These are phyloP conservation scores for Bostrychus sinensis DNA, from an alignment of 2,113 vertebrate genomes.

Conservation along the genomic window DNA sequence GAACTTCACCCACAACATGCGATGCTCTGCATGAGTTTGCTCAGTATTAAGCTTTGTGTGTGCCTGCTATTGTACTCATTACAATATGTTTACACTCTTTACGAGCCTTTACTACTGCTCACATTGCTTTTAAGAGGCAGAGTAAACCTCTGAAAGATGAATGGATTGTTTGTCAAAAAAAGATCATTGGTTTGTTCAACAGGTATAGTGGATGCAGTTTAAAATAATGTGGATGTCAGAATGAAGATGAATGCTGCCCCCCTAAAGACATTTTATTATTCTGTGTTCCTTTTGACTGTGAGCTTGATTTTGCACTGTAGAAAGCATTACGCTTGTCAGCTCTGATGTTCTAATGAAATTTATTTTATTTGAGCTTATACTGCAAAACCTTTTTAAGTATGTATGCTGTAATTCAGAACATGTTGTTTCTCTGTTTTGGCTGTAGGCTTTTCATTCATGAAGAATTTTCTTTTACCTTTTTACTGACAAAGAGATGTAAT, in stretches of 20 bases:
- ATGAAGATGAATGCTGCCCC: conserved; percentile 32
- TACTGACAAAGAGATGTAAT: neutral
- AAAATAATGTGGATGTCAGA: conserved; percentile 22
- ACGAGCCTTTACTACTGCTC: conserved; percentile 45
- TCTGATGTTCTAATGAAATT: conserved; percentile 7
- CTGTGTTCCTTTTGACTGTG: conserved; percentile 28
- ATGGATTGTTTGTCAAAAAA: neutral
- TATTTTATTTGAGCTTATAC: conserved; percentile 28
- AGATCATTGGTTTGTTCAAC: no score
- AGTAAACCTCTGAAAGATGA: conserved; percentile 10
- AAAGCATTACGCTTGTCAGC: conserved; percentile 17
- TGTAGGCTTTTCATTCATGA: conserved; percentile 11
- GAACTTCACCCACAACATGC: conserved; percentile 54
- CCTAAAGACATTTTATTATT: conserved; percentile 19
- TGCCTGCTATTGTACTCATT: conserved; percentile 72
- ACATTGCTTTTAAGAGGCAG: conserved; percentile 38
- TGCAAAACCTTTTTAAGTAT: conserved; percentile 13
- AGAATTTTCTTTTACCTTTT: conserved; percentile 7
- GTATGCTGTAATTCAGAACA: conserved; percentile 12
- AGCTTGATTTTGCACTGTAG: conserved; percentile 19
- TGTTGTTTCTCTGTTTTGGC: conserved; percentile 18
- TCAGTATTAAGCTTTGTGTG: conserved; percentile 69
- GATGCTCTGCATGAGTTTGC: conserved; percentile 70
- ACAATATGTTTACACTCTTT: conserved; percentile 71
- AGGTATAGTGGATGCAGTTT: conserved; percentile 18